These are phyloP conservation scores for Micoletzkya japonica DNA, from an alignment of 2,888 invertebrate species.

Conservation along the genomic window DNA sequence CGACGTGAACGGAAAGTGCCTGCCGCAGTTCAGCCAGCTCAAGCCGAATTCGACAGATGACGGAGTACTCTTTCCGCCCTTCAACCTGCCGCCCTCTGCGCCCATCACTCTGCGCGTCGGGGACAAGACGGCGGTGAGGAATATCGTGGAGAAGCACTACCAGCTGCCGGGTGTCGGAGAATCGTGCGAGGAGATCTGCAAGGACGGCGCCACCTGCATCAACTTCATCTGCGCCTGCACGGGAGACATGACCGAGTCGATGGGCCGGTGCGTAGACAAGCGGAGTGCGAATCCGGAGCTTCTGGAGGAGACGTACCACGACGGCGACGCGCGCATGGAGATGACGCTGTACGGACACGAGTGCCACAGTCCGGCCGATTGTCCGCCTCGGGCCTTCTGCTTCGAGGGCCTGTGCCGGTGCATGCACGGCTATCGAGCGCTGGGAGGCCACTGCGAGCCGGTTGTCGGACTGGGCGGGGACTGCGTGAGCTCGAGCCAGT, in stretches of 20 bases:
- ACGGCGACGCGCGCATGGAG: constrained; percentile 22
- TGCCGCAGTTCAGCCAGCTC: not conserved
- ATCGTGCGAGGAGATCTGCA: constrained; percentile 34
- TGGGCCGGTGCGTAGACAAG: not conserved
- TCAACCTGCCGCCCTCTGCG: constrained; percentile 23
- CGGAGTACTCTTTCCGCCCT: constrained; percentile 37
- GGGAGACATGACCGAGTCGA: constrained; percentile 7
- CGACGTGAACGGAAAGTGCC: constrained; percentile 54
- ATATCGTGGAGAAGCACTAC: constrained; percentile 29
- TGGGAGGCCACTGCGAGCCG: constrained; percentile 40
- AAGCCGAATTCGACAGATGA: not conserved
- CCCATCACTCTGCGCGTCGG: constrained; percentile 18
- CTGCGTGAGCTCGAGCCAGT: constrained; percentile 43
- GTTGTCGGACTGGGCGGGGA: constrained; percentile 38
- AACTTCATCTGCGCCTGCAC: constrained; percentile 39
- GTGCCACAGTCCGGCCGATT: constrained; percentile 41
- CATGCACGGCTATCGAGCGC: constrained; percentile 48
- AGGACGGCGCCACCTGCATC: constrained; percentile 36
- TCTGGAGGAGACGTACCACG: constrained; percentile 11
- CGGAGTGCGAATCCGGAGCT: not conserved
- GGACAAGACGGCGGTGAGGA: constrained; percentile 17
- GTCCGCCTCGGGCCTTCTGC: constrained; percentile 49
- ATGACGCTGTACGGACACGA: constrained; percentile 37
- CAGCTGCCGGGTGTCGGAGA: constrained; percentile 37
- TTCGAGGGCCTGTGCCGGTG: constrained; percentile 53